Base-by-base conservation (phyloP, 2,113 vertebrate genomes). In the Macroglossus sobrinus region DNA sequence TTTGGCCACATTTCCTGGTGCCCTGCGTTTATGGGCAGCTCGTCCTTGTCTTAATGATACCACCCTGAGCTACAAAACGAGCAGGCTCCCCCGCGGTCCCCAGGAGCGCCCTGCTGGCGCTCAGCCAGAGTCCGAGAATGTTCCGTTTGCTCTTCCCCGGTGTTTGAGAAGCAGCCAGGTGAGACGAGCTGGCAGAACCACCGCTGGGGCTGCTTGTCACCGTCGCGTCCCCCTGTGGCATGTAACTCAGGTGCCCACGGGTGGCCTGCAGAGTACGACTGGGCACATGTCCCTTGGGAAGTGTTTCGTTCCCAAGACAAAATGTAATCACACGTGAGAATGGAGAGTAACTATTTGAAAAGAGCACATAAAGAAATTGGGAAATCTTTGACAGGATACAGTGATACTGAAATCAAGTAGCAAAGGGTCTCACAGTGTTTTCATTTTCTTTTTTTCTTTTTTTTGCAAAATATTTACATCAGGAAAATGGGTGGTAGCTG, bases 121-220 rank as follows among this genome's bases (percentile, higher is more conserved):
- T 26, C 9, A 64, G 18, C 38, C 45, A 63, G 89, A 85, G 40
- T 21, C 35, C 22, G 4, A 5, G n/a, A n/a, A 9, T 21, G 9
- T 22, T 38, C 14, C 40, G 2, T 71, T 53, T 69, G 53, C 63
- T 89, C 47, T 75, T 45, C 47, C 16, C 38, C 19, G 64, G 61
- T 8, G 30, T 28, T 72, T 30, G 15, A 28, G 64, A 21, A 33
- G 57, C 33, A 43, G 4, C 21, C 28, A 68, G 82, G 35, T 30
- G 50, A 69, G 71, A 14, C 19, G 35, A 11, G 3, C 1, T 2
- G 19, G 28, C 28, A 35, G 35, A 22, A 5, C 18, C 0, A 0
- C 26, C 10, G 2, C 22, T 0, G 1, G 10, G 57, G 21, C n/a
- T 38, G 0, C n/a, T 47, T 22, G n/a, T 55, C 38, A 4, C 43